phyloP scores from a whole-genome alignment of 2,113 vertebrate genomes.

The Osmerus eperlanus region DNA sequence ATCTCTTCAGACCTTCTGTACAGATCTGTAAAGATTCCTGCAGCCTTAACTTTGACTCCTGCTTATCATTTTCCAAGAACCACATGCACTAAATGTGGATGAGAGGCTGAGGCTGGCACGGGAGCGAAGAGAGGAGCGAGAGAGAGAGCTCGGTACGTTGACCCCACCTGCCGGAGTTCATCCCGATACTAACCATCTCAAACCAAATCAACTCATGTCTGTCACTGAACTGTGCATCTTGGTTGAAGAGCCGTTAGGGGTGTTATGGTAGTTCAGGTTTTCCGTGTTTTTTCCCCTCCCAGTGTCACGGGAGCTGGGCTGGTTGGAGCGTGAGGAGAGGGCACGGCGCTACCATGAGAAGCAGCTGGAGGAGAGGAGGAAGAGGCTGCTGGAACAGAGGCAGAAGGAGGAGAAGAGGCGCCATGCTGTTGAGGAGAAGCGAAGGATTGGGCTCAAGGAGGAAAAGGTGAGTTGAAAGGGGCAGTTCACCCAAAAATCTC shows the following conservation, averaged over 20 bases:
- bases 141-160: constrained; percentile 81
- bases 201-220: background rate
- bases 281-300: background rate
- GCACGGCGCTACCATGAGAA: constrained; percentile 84
- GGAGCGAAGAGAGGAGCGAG: constrained; percentile 82
- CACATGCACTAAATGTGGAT: constrained; percentile 76
- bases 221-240: background rate
- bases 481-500: too few relatives aligned
- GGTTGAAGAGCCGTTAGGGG: background rate
- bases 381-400: constrained; percentile 84
- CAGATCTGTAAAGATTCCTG: background rate
- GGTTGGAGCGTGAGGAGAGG: constrained; percentile 84
- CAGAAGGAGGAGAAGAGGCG: constrained; percentile 83
- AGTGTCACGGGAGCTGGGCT: constrained; percentile 75
- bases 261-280: background rate
- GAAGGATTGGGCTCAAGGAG: constrained; percentile 82
- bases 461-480: constrained; percentile 73
- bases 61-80: constrained; percentile 56
- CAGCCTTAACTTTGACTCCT: background rate
- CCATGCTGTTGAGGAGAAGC: constrained; percentile 87
- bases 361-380: constrained; percentile 86
- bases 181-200: background rate
- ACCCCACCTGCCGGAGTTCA: background rate
- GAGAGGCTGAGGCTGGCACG: constrained; percentile 86
- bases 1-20: background rate